A percentile compares a stretch with the other conserved stretches of the same genome.
Evolutionary conservation across 1,140 invertebrate genomes (phyloP).

Genomic region (Drosophila sp.): DNA sequence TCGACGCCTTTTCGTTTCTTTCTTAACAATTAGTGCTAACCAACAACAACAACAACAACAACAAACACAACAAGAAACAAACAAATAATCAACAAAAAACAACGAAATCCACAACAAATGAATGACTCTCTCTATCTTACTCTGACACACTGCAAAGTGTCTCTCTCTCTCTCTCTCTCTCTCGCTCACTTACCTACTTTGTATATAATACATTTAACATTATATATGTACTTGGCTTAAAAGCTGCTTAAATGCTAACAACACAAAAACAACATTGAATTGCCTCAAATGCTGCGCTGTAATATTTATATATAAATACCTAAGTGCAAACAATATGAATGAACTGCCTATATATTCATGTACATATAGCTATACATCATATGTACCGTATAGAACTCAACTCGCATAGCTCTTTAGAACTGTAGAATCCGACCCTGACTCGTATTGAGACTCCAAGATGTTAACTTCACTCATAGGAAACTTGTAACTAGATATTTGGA

Average conservation of each 20-base stretch:
- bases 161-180: constrained; percentile 1
- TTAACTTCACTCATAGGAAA: background rate
- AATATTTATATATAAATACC: background rate
- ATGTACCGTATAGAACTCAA: background rate
- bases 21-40: constrained; percentile 41
- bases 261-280: constrained; percentile 1
- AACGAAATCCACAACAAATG: background rate
- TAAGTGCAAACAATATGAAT: background rate
- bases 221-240: constrained; percentile 4
- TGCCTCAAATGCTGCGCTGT: background rate
- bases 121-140: background rate
- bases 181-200: background rate
- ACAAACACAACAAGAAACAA: constrained; percentile 14
- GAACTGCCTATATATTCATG: constrained; percentile 1
- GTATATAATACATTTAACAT: background rate
- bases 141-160: background rate
- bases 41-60: constrained; percentile 26
- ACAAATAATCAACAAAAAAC: background rate
- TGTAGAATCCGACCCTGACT: constrained; percentile 1
- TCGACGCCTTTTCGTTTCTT: constrained; percentile 37
- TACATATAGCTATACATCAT: constrained; percentile 12
- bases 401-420: constrained; percentile 9
- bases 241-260: constrained; percentile 13
- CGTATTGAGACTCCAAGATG: background rate
- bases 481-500: background rate